Base-by-base conservation (phyloP, 2,113 vertebrate genomes). In the Manacus vitellinus region DNA sequence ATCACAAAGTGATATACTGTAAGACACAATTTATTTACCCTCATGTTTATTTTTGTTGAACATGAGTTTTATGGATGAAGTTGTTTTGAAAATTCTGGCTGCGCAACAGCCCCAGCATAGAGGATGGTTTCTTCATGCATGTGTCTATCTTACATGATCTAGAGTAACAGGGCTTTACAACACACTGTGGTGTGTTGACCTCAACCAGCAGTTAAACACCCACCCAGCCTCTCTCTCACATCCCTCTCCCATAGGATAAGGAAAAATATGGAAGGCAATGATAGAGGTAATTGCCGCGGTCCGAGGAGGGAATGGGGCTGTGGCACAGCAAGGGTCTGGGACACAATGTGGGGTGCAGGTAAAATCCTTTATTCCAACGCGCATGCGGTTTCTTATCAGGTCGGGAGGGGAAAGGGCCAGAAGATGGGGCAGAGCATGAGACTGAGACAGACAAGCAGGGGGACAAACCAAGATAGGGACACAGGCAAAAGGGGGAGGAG, bases 191-290 rank as follows among this genome's bases (percentile, higher is more conserved):
- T 67, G 11, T n/a, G 6, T 8, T 88, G 33, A 55, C 6, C 5
- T 8, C 7, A 35, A 21, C 2, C 25, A 58, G 37, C 0, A 2
- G 27, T 18, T 10, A 33, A 55, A 63, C 23, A 49, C 6, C 4
- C 43, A 54, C 8, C 0, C 4, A 43, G 6, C 8, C 31, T 63
- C 21, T n/a, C 0, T 0, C 4, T 88, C 35, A 78, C 6, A 61
- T 3, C 3, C 10, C 4, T 31, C 12, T 77, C 12, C 33, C 10
- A 24, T 12, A 13, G 18, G 8, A 65, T 41, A 15, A 62, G 8
- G 16, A 68, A 35, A 37, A 77, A 63, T 73, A 49, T 8, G 13
- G 44, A 59, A 80, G 19, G 5, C 11, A 72, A 0, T 49, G 23
- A 23, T 67, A 79, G 31, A 71, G 17, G 18, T 5, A 56, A 43